Evolutionary conservation across 2,113 vertebrate species (phyloP).

Genomic region (Amphiprion percula): DNA sequence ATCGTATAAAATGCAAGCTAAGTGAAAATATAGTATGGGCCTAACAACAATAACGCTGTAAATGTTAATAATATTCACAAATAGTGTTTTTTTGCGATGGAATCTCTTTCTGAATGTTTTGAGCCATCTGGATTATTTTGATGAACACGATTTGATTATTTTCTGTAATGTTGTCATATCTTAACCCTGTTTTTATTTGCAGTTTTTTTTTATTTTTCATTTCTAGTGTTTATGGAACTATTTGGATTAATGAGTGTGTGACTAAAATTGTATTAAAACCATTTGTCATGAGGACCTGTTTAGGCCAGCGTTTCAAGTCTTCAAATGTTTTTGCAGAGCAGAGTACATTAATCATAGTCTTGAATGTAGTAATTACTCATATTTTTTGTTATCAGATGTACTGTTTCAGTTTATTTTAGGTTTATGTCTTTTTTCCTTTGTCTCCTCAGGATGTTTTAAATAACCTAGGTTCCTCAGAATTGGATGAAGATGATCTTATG

Average conservation of each 20-base stretch:
- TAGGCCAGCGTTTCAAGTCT: too few relatives aligned
- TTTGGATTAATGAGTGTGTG: slow-evolving; percentile 8
- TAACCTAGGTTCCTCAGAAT: slow-evolving; percentile 95
- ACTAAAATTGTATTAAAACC: neutral
- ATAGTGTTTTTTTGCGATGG: neutral
- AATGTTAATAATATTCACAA: slow-evolving; percentile 19
- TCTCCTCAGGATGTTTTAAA: slow-evolving; percentile 92
- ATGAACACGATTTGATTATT: slow-evolving; percentile 19
- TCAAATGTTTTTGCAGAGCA: neutral
- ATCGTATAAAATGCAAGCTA: slow-evolving; percentile 22
- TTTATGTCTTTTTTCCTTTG: slow-evolving; percentile 26
- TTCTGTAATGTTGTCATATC: neutral
- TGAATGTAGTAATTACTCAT: neutral
- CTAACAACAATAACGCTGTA: slow-evolving; percentile 7
- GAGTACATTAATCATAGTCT: neutral
- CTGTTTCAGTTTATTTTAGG: neutral
- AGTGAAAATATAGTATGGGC: slow-evolving; percentile 6
- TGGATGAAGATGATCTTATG: slow-evolving; percentile 99
- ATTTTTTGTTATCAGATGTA: neutral
- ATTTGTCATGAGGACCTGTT: slow-evolving; percentile 10
- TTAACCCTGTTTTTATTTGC: neutral
- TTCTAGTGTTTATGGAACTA: slow-evolving; percentile 1
- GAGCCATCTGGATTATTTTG: slow-evolving; percentile 13
- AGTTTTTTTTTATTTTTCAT: neutral
- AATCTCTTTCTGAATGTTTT: neutral